Evolutionary conservation across 2,888 invertebrate genomes (phyloP).

Genomic region (Tetranychus truncatus): DNA sequence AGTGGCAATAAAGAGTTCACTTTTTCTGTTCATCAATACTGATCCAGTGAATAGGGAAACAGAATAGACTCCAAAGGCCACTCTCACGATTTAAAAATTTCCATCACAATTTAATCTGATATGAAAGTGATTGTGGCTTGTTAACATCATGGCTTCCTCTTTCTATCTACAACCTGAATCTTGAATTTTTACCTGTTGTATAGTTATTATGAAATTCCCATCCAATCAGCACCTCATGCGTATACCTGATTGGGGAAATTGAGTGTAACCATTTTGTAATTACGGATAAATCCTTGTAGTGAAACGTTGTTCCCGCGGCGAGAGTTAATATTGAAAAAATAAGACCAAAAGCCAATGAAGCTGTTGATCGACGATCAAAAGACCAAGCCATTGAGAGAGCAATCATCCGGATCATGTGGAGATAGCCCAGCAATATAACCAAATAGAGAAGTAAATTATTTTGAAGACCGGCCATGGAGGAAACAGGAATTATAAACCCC

Average conservation of each 20-base stretch:
- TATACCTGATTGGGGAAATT: conserved; percentile 53
- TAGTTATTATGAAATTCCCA: conserved; percentile 27
- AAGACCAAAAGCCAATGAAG: conserved; percentile 43
- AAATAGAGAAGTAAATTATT: conserved; percentile 28
- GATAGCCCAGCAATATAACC: conserved; percentile 33
- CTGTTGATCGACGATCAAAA: conserved; percentile 44
- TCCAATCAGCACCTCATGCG: conserved; percentile 43
- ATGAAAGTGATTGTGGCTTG: too few relatives aligned
- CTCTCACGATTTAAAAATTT: not conserved
- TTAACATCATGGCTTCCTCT: too few relatives aligned
- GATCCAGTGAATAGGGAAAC: not conserved
- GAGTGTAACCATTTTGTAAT: conserved; percentile 44
- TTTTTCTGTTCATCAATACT: too few relatives aligned
- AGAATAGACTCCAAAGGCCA: not conserved
- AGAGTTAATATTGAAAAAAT: conserved; percentile 42
- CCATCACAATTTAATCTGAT: not conserved
- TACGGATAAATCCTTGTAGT: conserved; percentile 46
- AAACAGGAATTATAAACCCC: conserved; percentile 63
- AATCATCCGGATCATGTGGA: conserved; percentile 31
- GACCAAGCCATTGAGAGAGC: conserved; percentile 47
- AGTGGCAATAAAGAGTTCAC: too few relatives aligned
- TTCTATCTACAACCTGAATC: too few relatives aligned
- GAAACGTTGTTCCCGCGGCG: conserved; percentile 47
- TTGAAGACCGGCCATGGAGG: conserved; percentile 32
- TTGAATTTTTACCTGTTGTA: not conserved